These are phyloP conservation scores for Zhengitettix transpicula DNA, from an alignment of 2,888 invertebrate genomes.

Conservation along the genomic window DNA sequence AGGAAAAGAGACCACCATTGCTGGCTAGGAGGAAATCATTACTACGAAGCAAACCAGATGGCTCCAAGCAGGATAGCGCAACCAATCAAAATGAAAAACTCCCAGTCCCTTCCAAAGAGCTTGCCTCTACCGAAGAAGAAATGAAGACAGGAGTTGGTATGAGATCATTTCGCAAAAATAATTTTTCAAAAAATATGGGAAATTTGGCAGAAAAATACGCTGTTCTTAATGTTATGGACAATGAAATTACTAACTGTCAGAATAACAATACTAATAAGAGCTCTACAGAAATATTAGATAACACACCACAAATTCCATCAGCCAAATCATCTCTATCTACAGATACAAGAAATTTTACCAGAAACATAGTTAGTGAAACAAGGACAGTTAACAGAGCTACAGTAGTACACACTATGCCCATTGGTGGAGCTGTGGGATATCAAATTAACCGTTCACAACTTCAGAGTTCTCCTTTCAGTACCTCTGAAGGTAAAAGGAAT, in stretches of 20 bases:
- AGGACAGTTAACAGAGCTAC: conserved; percentile 19
- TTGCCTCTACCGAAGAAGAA: background rate
- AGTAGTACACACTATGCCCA: conserved; percentile 27
- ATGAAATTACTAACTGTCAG: background rate
- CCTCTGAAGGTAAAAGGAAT: background rate
- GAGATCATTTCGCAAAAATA: conserved; percentile 20
- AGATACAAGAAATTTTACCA: background rate
- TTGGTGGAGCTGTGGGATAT: conserved; percentile 19
- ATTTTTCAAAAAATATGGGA: conserved; percentile 28
- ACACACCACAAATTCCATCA: background rate
- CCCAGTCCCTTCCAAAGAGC: background rate
- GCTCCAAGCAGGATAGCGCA: background rate
- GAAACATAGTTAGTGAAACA: background rate
- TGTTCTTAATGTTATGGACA: background rate
- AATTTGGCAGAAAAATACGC: conserved; percentile 11
- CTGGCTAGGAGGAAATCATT: background rate
- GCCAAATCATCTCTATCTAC: background rate
- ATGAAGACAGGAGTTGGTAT: conserved; percentile 1
- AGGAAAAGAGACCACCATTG: background rate
- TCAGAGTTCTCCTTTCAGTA: background rate
- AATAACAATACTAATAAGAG: background rate
- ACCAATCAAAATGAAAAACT: background rate
- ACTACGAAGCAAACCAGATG: background rate
- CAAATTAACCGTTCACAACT: background rate
- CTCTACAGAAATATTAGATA: background rate